These are phyloP conservation scores for Biston betularia DNA, from an alignment of 2,888 invertebrate species.

Conservation along the genomic window DNA sequence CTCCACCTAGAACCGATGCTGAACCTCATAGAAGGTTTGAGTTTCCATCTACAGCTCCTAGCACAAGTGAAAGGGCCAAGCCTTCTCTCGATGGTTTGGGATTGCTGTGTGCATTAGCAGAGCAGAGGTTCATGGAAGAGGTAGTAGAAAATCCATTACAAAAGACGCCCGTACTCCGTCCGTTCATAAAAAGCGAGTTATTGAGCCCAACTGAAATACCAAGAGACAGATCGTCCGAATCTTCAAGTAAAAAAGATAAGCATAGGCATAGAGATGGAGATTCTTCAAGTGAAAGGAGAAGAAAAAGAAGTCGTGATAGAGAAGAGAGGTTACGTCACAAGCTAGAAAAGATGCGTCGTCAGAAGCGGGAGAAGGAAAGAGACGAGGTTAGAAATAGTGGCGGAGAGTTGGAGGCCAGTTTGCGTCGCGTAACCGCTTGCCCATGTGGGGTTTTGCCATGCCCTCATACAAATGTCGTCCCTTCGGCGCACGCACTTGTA, in stretches of 20 bases:
- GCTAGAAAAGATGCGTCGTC: slow-evolving; percentile 78
- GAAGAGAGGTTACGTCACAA: slow-evolving; percentile 77
- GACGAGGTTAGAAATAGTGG: slow-evolving; percentile 61
- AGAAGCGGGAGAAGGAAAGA: slow-evolving; percentile 73
- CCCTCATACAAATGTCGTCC: slow-evolving; percentile 68
- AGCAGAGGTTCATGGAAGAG: slow-evolving; percentile 93
- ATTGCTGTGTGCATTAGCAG: slow-evolving; percentile 93
- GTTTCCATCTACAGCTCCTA: slow-evolving; percentile 65
- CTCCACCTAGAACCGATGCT: slow-evolving; percentile 70
- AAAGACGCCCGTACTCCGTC: slow-evolving; percentile 56
- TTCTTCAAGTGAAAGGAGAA: slow-evolving; percentile 72
- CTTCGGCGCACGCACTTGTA: slow-evolving; percentile 87
- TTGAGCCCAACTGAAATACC: slow-evolving; percentile 69
- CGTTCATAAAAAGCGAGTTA: slow-evolving; percentile 75
- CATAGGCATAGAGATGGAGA: slow-evolving; percentile 73
- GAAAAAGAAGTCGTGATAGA: slow-evolving; percentile 73
- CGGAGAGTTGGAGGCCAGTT: slow-evolving; percentile 75
- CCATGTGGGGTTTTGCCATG: slow-evolving; percentile 66
- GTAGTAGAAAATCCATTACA: slow-evolving; percentile 77
- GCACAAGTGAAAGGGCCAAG: slow-evolving; percentile 66
- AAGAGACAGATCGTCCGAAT: slow-evolving; percentile 53
- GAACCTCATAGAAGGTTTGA: slow-evolving; percentile 75
- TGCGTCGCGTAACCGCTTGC: slow-evolving; percentile 75
- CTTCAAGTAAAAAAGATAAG: slow-evolving; percentile 67
- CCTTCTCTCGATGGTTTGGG: slow-evolving; percentile 89